These are phyloP conservation scores for Drosophila varians DNA, from an alignment of 1,140 invertebrate genomes.

Conservation along the genomic window DNA sequence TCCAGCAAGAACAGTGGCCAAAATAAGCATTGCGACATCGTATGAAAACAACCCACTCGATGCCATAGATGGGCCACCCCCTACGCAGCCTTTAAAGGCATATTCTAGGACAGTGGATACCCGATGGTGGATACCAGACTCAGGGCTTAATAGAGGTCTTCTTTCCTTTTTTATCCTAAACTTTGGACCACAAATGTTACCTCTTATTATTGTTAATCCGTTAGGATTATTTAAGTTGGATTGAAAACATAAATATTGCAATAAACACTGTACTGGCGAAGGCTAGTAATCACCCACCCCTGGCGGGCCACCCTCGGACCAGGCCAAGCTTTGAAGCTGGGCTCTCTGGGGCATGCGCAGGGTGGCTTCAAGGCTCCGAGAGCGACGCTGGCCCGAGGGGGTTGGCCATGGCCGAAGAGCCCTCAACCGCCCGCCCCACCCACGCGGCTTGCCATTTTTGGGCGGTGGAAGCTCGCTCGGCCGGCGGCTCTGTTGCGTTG, in stretches of 20 bases:
- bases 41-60: slow-evolving; percentile 59
- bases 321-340: slow-evolving; percentile 37
- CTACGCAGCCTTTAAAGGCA: slow-evolving; percentile 24
- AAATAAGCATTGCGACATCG: slow-evolving; percentile 53
- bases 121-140: not conserved
- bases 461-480: slow-evolving; percentile 53
- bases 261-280: not conserved
- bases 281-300: slow-evolving; percentile 13
- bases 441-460: slow-evolving; percentile 69
- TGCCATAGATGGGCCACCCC: slow-evolving; percentile 15
- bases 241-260: not conserved
- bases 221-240: not conserved
- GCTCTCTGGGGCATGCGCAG: slow-evolving; percentile 47
- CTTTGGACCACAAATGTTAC: not conserved
- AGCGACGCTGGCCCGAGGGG: slow-evolving; percentile 29
- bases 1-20: slow-evolving; percentile 3
- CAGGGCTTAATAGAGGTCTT: too few species aligned
- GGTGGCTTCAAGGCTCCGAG: not conserved
- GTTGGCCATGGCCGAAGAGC: slow-evolving; percentile 37
- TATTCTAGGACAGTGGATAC: slow-evolving; percentile 2
- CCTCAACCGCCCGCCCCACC: not conserved
- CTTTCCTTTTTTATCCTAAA: not conserved
- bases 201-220: not conserved
- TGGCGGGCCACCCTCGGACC: slow-evolving; percentile 14
- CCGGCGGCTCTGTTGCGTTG: slow-evolving; percentile 67